Evolutionary conservation across 2,797 vertebrate genomes (phyloP).

Genomic region (Masticophis lateralis): DNA sequence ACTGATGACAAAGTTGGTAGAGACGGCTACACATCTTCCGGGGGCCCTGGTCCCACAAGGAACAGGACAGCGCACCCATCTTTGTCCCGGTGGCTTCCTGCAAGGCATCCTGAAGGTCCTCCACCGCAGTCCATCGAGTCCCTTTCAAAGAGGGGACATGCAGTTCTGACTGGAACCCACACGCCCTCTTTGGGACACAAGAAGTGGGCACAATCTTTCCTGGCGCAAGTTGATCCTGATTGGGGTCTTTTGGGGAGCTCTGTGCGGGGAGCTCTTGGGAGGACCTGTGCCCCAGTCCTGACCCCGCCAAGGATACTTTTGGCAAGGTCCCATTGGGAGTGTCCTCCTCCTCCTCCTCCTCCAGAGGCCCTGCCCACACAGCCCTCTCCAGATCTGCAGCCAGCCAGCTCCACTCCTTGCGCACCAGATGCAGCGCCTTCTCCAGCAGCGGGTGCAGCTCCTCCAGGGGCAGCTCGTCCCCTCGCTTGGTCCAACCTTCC

Average conservation of each 20-base stretch:
- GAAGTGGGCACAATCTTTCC: background rate
- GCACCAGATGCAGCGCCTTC: background rate
- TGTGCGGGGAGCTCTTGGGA: background rate
- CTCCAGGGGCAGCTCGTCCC: background rate
- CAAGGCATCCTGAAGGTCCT: background rate
- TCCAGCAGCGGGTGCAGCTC: background rate
- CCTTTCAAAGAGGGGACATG: background rate
- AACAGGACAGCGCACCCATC: background rate
- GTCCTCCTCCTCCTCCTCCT: background rate
- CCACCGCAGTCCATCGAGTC: background rate
- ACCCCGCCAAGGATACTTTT: background rate
- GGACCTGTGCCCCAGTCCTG: background rate
- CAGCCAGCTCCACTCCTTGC: background rate
- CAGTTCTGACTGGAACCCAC: background rate
- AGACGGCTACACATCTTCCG: background rate
- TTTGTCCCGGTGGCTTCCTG: background rate
- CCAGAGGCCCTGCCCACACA: background rate
- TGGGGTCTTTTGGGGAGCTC: background rate
- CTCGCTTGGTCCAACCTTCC: background rate
- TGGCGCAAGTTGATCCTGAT: background rate
- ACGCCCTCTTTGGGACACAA: background rate
- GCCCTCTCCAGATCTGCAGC: background rate
- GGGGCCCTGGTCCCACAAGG: background rate
- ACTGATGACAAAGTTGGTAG: background rate
- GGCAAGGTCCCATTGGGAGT: background rate